These are phyloP conservation scores for Nemoura dubitans DNA, from an alignment of 2,888 invertebrate genomes.

Conservation along the genomic window DNA sequence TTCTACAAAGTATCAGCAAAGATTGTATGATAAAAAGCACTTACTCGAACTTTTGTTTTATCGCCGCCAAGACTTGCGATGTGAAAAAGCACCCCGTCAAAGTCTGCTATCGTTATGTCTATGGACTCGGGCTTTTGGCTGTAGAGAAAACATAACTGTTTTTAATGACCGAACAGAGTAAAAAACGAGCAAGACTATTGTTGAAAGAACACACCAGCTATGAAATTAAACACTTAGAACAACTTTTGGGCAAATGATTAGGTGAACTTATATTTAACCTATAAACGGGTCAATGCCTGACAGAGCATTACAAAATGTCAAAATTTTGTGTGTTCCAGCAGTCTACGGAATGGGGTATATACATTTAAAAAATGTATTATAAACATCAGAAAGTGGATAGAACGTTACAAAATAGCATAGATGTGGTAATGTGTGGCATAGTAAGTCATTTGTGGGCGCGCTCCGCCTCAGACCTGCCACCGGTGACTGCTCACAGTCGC, in stretches of 20 bases:
- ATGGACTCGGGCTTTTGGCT: slow-evolving; percentile 95
- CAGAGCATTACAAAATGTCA: slow-evolving; percentile 26
- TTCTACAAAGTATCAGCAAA: background rate
- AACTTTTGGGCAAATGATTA: background rate
- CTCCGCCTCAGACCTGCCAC: slow-evolving; percentile 41
- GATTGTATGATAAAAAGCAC: slow-evolving; percentile 56
- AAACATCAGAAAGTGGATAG: background rate
- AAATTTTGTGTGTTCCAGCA: background rate
- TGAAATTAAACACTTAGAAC: background rate
- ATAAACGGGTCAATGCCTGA: slow-evolving; percentile 37
- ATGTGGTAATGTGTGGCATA: background rate
- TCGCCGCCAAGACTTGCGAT: slow-evolving; percentile 97
- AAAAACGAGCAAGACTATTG: background rate
- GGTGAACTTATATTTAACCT: slow-evolving; percentile 7
- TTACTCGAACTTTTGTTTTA: slow-evolving; percentile 96
- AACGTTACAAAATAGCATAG: background rate
- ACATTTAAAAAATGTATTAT: background rate
- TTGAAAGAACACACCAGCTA: background rate
- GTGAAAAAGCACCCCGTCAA: slow-evolving; percentile 98
- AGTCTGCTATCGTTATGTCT: slow-evolving; percentile 94
- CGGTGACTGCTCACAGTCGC: slow-evolving; percentile 42
- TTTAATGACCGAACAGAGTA: slow-evolving; percentile 17
- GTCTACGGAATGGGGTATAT: background rate
- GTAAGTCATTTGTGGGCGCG: slow-evolving; percentile 41
- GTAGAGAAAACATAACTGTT: slow-evolving; percentile 56